phyloP scores from a whole-genome alignment of 1,140 invertebrate species.

The Drosophila seguyi region DNA sequence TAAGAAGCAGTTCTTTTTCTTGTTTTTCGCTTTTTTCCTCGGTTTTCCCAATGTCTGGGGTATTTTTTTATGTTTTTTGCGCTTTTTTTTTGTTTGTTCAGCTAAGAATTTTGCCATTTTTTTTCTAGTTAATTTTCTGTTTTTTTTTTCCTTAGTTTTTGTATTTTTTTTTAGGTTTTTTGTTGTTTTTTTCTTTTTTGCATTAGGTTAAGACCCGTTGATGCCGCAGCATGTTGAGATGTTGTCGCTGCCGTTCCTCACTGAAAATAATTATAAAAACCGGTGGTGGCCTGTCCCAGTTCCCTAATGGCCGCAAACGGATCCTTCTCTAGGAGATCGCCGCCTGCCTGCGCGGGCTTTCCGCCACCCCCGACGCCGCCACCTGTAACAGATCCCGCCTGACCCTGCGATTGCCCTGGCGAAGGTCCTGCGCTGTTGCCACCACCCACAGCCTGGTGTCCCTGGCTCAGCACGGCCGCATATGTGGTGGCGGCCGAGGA shows the following conservation, averaged over 20 bases:
- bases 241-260: slow-evolving; percentile 40
- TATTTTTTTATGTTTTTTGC: slow-evolving; percentile 36
- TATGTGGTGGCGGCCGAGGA: slow-evolving; percentile 81
- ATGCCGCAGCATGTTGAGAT: slow-evolving; percentile 64
- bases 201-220: slow-evolving; percentile 49
- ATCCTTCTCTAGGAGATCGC: slow-evolving; percentile 75
- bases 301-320: slow-evolving; percentile 85
- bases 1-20: slow-evolving; percentile 75
- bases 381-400: slow-evolving; percentile 31
- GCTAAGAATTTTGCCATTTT: slow-evolving; percentile 63
- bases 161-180: slow-evolving; percentile 31
- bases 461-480: slow-evolving; percentile 85
- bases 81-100: slow-evolving; percentile 41
- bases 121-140: slow-evolving; percentile 54
- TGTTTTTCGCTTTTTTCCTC: slow-evolving; percentile 43
- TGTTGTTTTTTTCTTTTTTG: slow-evolving; percentile 36
- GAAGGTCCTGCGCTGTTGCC: slow-evolving; percentile 20
- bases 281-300: slow-evolving; percentile 82
- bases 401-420: slow-evolving; percentile 41
- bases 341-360: slow-evolving; percentile 48
- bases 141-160: slow-evolving; percentile 50
- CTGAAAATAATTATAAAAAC: slow-evolving; percentile 85
- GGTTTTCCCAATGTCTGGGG: slow-evolving; percentile 57
- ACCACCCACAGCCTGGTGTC: slow-evolving; percentile 60
- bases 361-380: slow-evolving; percentile 10